Percentiles rank a stretch among this genome's conserved stretches.
These are phyloP conservation scores for Corydoras maculifer DNA, from an alignment of 2,113 vertebrate species.

Conservation along the genomic window DNA sequence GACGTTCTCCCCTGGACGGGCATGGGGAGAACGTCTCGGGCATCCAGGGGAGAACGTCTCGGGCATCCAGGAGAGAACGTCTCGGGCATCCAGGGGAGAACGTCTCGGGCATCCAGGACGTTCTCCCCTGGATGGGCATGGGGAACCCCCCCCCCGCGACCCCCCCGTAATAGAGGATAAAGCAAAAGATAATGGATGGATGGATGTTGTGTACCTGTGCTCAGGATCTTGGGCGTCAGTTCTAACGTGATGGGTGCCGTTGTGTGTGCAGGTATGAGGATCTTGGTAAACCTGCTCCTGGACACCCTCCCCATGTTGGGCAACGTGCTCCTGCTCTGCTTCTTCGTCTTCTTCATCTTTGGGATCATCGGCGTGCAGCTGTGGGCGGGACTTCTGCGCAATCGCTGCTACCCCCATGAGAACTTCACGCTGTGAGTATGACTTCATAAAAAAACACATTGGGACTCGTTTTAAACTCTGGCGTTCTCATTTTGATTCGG, in stretches of 20 bases:
- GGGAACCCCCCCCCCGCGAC: too few relatives aligned
- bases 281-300: conserved; percentile 81
- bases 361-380: conserved; percentile 83
- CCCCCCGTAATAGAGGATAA: too few relatives aligned
- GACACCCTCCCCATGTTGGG: conserved; percentile 86
- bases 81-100: too few relatives aligned
- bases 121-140: too few relatives aligned
- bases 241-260: neutral
- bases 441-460: neutral
- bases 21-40: too few relatives aligned
- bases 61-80: too few relatives aligned
- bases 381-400: conserved; percentile 81
- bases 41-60: too few relatives aligned
- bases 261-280: conserved; percentile 72
- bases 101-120: too few relatives aligned
- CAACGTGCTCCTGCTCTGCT: conserved; percentile 82
- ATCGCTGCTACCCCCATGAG: conserved; percentile 80
- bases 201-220: neutral
- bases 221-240: neutral
- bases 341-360: conserved; percentile 89
- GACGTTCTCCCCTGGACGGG: too few relatives aligned
- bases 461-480: too few relatives aligned
- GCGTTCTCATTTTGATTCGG: too few relatives aligned
- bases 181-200: too few relatives aligned
- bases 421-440: conserved; percentile 67